Base-by-base conservation (phyloP, 2,113 vertebrate species). In the Lagopus muta region DNA sequence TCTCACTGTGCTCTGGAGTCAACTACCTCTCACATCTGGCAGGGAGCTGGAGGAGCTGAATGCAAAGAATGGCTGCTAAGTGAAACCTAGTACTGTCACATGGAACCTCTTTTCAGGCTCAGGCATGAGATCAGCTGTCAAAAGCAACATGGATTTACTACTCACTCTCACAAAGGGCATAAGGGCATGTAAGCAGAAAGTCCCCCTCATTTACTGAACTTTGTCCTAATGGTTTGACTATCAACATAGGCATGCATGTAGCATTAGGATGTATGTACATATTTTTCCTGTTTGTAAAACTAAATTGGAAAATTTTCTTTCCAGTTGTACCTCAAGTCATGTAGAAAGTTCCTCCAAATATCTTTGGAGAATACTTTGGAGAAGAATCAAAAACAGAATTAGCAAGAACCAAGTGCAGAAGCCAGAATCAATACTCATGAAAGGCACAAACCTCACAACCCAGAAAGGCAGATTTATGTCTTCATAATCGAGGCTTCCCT, bases 401-500 rank as follows among this genome's bases (percentile, higher is more conserved):
- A 11, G 28, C 47, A 78, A 73, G 36, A 95, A 52, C 84, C 73
- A 95, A 77, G 24, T 61, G 54, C 65, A 92, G 79, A 79, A 90
- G 75, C 71, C 85, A 91, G 66, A 94, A 82, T 75, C 82, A 86
- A 70, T 80, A 73, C 77, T 64, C 79, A 52, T 19, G 34, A 92
- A 67, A 79, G 10, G 34, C 50, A 90, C 42, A 81, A 78, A 84
- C 36, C 25, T 94, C 84, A 65, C 70, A 96, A 36, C 4, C 30
- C 61, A 70, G 52, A 95, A 93, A 88, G 19, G 22, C 60, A 86
- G 48, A 90, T 69, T 76, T 78, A 48, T 45, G 48, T 90, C 89
- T 93, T 32, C 74, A 18, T 81, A 83, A 93, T 76, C 16, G 62
- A 60, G 32, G 36, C 10, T 82, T 78, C 83, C 18, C 15, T 80